Conservation (phyloP, 2,797 vertebrate genomes). For the Myotis daubentonii region DNA sequence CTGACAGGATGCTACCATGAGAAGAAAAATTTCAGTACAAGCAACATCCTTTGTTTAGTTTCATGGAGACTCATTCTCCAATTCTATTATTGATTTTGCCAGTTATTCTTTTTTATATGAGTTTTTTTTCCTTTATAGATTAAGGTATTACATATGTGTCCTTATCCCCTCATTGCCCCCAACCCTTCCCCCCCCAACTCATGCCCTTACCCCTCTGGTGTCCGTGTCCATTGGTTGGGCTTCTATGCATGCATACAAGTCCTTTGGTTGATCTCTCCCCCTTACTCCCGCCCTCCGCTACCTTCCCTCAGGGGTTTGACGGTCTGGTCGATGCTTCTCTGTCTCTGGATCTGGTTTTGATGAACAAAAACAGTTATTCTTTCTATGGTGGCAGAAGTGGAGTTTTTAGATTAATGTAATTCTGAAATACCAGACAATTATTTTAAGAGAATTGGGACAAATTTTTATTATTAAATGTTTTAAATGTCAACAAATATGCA, state of each 20-base stretch:
- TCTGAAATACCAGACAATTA: neutral
- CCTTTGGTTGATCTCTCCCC: no score
- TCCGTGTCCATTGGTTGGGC: no score
- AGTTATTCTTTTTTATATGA: neutral
- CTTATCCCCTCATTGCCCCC: no score
- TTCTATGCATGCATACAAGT: no score
- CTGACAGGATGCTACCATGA: neutral
- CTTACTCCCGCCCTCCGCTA: no score
- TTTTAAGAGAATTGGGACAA: neutral
- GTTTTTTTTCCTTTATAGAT: no score
- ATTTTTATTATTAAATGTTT: slow-evolving; percentile 43
- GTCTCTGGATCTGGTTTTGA: no score
- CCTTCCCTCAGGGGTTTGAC: no score
- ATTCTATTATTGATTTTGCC: neutral
- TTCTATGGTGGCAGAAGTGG: neutral
- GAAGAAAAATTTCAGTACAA: slow-evolving; percentile 11
- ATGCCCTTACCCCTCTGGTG: no score
- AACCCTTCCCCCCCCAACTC: no score
- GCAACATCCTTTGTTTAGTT: slow-evolving; percentile 18
- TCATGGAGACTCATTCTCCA: neutral
- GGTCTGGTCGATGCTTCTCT: no score
- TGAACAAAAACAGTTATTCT: neutral
- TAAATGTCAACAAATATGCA: neutral
- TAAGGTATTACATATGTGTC: no score
- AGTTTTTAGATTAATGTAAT: neutral